Evolutionary conservation across 1,140 invertebrate genomes (phyloP), one percentile per base, ranked within the genome.

Genomic region (Drosophila eugracilis): DNA sequence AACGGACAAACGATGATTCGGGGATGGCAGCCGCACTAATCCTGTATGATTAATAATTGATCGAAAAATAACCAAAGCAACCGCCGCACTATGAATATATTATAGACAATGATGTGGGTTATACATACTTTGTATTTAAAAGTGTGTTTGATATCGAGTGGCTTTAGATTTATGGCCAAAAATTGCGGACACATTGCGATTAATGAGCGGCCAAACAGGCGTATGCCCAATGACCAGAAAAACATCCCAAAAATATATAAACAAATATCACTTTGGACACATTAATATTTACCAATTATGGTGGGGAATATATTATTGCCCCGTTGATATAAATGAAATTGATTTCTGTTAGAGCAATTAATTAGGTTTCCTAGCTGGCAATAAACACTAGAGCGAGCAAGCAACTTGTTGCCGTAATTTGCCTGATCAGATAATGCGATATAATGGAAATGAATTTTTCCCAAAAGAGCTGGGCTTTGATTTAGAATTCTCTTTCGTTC

Each of bases 1-100:
- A 62, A 30, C 59, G 26, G 39, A 58, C 37, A 39, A 65, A 47
- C 28, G 63, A 65, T 26, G 59, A 52, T 52, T 66, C 15, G 44
- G 28, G 44, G 21, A 52, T 66, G 32, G 47, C 55, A 48, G 71
- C 39, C 24, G 60, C 44, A 49, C 26, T 75, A 79, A 75, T 80
- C 53, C 66, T 54, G 19, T 17, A 58, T 62, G 67, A 85, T 86
- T 86, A 81, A 86, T 80, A 77, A 86, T 77, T 86, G 84, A 80
- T 76, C 15, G 9, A 58, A 19, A 81, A 66, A 70, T 9, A 63
- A 34, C 34, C 24, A 19, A 12, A 21, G 21, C 19, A 52, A 41
- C 63, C 42, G 44, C 63, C 42, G 44, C 62, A 54, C 52, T 19
- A 69, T 42, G 47, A 39, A 69, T 67, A 36, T 53, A 28, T 22